phyloP scores from a whole-genome alignment of 2,888 invertebrate species.

The Cloeon dipterum region DNA sequence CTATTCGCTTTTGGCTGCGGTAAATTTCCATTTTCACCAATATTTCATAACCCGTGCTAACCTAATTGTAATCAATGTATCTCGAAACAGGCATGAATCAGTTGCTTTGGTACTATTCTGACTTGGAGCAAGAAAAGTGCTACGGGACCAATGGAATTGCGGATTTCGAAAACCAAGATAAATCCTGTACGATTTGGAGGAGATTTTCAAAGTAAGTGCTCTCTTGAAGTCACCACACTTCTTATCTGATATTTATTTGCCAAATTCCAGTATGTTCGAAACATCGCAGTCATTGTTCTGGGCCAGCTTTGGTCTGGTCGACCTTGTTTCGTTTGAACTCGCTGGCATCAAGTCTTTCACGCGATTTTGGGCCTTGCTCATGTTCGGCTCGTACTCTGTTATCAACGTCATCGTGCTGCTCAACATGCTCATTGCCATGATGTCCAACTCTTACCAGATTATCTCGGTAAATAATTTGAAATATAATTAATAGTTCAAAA shows the following conservation, averaged over 20 bases:
- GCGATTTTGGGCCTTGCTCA: constrained; percentile 26
- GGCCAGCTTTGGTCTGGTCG: constrained; percentile 27
- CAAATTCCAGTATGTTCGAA: constrained; percentile 25
- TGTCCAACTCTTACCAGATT: constrained; percentile 28
- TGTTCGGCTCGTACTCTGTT: constrained; percentile 27
- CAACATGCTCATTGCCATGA: constrained; percentile 32
- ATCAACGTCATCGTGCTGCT: constrained; percentile 27
- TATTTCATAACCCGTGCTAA: too few species aligned
- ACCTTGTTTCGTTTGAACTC: constrained; percentile 23
- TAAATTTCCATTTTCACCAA: too few species aligned
- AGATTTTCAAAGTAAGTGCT: constrained; percentile 61
- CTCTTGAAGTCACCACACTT: too few species aligned
- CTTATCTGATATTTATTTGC: too few species aligned
- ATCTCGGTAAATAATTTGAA: constrained; percentile 21
- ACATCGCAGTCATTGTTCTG: constrained; percentile 29
- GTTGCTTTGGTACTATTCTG: constrained; percentile 79
- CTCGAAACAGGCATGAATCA: constrained; percentile 53
- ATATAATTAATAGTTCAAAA: background rate
- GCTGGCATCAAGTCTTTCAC: constrained; percentile 17
- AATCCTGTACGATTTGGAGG: constrained; percentile 68
- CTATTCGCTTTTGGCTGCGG: constrained; percentile 92
- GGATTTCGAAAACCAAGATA: constrained; percentile 63
- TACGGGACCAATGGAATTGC: constrained; percentile 51
- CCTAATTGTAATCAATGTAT: background rate
- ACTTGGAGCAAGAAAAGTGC: constrained; percentile 66